These are phyloP conservation scores for Chrysogorgia sp. DNA, from an alignment of 92 coral and sea anemone genomes.

Conservation along the genomic window DNA sequence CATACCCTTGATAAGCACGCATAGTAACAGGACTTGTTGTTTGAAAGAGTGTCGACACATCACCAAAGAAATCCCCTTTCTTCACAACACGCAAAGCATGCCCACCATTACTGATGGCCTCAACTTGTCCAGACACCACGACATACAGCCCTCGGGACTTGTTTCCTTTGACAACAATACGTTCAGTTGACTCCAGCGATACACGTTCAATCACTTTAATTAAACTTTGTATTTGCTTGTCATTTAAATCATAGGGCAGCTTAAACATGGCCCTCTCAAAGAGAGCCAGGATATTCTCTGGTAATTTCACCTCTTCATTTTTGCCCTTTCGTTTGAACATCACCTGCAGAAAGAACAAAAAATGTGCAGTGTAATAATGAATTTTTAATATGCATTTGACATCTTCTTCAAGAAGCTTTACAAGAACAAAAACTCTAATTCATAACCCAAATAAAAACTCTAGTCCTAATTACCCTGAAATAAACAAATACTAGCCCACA, in stretches of 20 bases:
- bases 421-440: no score
- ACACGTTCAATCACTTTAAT: slow-evolving; percentile 1
- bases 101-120: slow-evolving; percentile 30
- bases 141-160: slow-evolving; percentile 26
- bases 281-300: slow-evolving; percentile 15
- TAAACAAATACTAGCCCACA: no score
- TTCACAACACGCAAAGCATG: slow-evolving; percentile 21
- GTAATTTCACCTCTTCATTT: slow-evolving; percentile 13
- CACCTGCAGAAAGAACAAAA: no score
- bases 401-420: no score
- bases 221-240: slow-evolving; percentile 6
- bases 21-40: slow-evolving; percentile 12
- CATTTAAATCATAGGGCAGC: slow-evolving; percentile 22
- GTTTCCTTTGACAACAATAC: slow-evolving; percentile 7
- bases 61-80: slow-evolving; percentile 47
- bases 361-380: no score
- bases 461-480: no score
- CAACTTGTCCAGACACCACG: slow-evolving; percentile 18
- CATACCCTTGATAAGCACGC: slow-evolving; percentile 34
- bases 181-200: slow-evolving; percentile 15
- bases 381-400: no score
- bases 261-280: slow-evolving; percentile 22
- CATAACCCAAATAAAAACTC: no score
- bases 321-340: slow-evolving; percentile 35
- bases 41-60: slow-evolving; percentile 32